These are phyloP conservation scores for Lophius piscatorius DNA, from an alignment of 2,113 vertebrate genomes.

Conservation along the genomic window DNA sequence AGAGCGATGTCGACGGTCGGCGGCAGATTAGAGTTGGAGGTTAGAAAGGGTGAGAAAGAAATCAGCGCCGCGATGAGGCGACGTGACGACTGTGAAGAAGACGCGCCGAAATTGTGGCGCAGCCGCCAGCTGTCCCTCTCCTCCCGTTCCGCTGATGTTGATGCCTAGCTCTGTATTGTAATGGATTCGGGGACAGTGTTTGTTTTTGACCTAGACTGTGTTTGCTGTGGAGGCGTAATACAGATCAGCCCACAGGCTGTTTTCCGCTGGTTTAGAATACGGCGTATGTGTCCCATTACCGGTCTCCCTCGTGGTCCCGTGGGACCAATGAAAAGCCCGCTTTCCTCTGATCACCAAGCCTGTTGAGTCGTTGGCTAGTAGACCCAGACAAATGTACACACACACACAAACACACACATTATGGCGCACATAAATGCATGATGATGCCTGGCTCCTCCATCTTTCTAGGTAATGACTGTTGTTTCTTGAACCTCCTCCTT, in stretches of 20 bases:
- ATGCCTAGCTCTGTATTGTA: conserved; percentile 52
- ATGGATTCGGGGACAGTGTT: conserved; percentile 59
- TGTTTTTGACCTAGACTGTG: conserved; percentile 48
- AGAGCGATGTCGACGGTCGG: conserved; percentile 39
- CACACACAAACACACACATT: conserved; percentile 35
- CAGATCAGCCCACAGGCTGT: conserved; percentile 66
- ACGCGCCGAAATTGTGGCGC: conserved; percentile 27
- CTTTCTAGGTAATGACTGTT: conserved; percentile 46
- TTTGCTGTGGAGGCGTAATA: conserved; percentile 55
- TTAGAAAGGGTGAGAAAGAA: conserved; percentile 47
- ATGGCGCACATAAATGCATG: conserved; percentile 52
- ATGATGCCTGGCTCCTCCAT: conserved; percentile 54
- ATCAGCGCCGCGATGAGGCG: conserved; percentile 47
- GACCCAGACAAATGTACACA: conserved; percentile 33
- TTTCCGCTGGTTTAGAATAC: conserved; percentile 66
- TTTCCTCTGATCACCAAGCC: conserved; percentile 69
- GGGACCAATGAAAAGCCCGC: conserved; percentile 71
- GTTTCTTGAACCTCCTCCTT: conserved; percentile 32
- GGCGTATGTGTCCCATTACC: conserved; percentile 73
- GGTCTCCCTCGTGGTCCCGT: conserved; percentile 55
- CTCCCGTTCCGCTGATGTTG: conserved; percentile 32
- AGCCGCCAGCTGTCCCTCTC: conserved; percentile 27
- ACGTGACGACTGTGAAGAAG: conserved; percentile 41
- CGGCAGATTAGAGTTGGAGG: conserved; percentile 60
- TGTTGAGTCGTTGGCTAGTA: conserved; percentile 56